Evolutionary conservation across 2,888 invertebrate genomes (phyloP).

Genomic region (Ceraclea dissimilis): DNA sequence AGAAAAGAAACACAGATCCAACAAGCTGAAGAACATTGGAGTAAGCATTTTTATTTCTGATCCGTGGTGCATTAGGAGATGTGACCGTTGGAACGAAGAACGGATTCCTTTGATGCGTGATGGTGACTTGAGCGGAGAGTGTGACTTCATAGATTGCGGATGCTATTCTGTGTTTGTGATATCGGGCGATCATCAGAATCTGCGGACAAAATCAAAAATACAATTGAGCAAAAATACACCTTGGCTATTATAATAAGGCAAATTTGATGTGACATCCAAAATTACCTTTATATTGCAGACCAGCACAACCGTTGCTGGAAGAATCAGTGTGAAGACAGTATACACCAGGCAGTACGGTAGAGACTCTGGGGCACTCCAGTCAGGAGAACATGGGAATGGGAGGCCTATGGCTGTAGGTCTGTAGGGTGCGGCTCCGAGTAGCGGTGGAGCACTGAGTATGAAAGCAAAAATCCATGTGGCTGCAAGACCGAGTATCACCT

Average conservation of each 20-base stretch:
- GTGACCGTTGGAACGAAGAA: constrained; percentile 64
- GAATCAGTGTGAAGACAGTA: constrained; percentile 54
- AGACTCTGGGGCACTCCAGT: constrained; percentile 54
- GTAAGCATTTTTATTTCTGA: constrained; percentile 50
- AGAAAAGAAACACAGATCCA: constrained; percentile 62
- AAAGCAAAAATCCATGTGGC: constrained; percentile 60
- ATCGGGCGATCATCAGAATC: constrained; percentile 58
- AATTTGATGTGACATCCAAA: background rate
- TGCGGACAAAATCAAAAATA: constrained; percentile 27
- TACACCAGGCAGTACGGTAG: constrained; percentile 60
- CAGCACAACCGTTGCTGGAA: constrained; percentile 62
- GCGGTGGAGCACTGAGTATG: constrained; percentile 56
- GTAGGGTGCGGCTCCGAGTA: constrained; percentile 52
- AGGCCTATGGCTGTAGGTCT: constrained; percentile 42
- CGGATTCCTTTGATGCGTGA: constrained; percentile 74
- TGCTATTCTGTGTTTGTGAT: constrained; percentile 76
- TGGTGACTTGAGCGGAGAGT: constrained; percentile 74
- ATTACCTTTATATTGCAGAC: constrained; percentile 62
- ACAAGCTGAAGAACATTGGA: constrained; percentile 66
- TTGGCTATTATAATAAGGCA: background rate
- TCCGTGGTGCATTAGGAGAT: constrained; percentile 44
- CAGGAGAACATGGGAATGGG: constrained; percentile 61
- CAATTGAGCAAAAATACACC: no score
- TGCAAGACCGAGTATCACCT: constrained; percentile 59
- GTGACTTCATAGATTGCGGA: constrained; percentile 82